These are phyloP conservation scores for Gerris lacustris DNA, from an alignment of 2,888 invertebrate species.

Conservation along the genomic window DNA sequence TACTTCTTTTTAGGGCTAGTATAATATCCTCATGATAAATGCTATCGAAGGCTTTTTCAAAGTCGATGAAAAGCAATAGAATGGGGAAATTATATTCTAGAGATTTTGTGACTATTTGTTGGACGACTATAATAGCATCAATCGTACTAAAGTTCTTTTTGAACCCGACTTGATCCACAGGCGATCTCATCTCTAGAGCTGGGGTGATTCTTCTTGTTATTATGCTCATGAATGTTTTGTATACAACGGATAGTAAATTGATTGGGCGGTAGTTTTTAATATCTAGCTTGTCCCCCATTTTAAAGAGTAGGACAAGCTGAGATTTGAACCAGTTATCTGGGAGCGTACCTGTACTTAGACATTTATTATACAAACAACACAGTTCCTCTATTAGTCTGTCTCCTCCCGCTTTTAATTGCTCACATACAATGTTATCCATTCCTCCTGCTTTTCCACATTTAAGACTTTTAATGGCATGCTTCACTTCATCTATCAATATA, in stretches of 20 bases:
- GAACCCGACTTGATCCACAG: not conserved
- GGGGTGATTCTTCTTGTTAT: not conserved
- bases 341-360: not conserved
- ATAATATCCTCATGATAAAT: not conserved
- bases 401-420: not conserved
- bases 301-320: not conserved
- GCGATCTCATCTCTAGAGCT: not conserved
- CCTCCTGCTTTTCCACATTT: conserved; percentile 1
- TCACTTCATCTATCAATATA: not conserved
- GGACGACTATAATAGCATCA: conserved; percentile 5
- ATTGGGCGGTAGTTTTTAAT: conserved; percentile 6
- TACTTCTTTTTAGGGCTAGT: not conserved
- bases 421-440: not conserved
- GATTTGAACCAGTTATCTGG: conserved; percentile 6
- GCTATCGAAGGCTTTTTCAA: conserved; percentile 2
- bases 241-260: conserved; percentile 3
- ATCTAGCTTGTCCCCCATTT: not conserved
- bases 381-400: not conserved
- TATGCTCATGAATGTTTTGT: not conserved
- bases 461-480: not conserved
- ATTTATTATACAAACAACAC: not conserved
- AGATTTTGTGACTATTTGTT: not conserved
- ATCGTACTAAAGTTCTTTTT: not conserved
- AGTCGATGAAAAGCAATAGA: not conserved
- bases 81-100: not conserved